Percentiles rank a stretch among this genome's conserved stretches.
These are phyloP conservation scores for Rhagium mordax DNA, from an alignment of 2,888 invertebrate species.

Conservation along the genomic window DNA sequence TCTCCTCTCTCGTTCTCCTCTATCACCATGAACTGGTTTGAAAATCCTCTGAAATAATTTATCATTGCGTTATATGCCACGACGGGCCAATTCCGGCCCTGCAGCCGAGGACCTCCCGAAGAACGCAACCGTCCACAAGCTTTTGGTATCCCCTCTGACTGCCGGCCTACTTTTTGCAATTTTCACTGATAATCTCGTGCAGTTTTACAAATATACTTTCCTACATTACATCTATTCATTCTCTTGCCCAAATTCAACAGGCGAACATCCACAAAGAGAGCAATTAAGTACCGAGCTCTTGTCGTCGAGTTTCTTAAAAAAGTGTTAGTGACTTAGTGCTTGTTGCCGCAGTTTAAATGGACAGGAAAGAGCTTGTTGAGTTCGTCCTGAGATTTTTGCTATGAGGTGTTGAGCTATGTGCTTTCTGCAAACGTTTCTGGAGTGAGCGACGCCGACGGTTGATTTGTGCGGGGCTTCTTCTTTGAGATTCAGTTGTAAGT, in stretches of 20 bases:
- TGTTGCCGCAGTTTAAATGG: constrained; percentile 53
- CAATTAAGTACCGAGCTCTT: not conserved
- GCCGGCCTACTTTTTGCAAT: constrained; percentile 48
- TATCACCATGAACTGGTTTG: too few relatives aligned
- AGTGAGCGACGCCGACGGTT: not conserved
- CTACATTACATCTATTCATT: constrained; percentile 42
- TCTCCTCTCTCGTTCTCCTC: too few relatives aligned
- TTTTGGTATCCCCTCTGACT: constrained; percentile 8
- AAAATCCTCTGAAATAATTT: too few relatives aligned
- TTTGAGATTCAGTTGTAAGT: not conserved
- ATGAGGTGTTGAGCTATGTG: constrained; percentile 41
- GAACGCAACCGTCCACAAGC: constrained; percentile 29
- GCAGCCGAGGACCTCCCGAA: not conserved
- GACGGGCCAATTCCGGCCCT: too few relatives aligned
- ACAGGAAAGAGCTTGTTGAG: constrained; percentile 55
- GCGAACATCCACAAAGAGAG: constrained; percentile 26
- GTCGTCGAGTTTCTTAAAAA: too few relatives aligned
- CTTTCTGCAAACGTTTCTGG: constrained; percentile 11
- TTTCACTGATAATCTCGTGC: constrained; percentile 48
- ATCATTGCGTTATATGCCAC: too few relatives aligned
- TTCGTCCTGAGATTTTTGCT: constrained; percentile 53
- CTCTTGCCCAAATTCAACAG: constrained; percentile 35
- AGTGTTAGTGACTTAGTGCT: constrained; percentile 28
- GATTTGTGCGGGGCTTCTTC: not conserved
- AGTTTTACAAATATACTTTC: constrained; percentile 57